Base-by-base conservation (phyloP, 2,113 vertebrate genomes). In the Macroglossus sobrinus region DNA sequence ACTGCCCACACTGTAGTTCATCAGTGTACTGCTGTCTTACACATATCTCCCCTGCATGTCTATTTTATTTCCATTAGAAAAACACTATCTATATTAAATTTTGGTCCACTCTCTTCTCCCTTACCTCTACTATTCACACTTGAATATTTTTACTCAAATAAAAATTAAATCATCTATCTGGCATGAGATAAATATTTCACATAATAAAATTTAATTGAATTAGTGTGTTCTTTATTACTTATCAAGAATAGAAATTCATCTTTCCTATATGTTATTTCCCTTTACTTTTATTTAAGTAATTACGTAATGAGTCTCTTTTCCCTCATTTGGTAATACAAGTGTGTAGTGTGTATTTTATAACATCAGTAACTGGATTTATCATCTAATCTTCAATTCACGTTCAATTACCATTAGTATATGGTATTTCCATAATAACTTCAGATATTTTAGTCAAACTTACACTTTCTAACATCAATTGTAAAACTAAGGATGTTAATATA, bases 281-380 rank as follows among this genome's bases (percentile, higher is more conserved):
- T 97, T 99, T 95, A 99, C 99, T 38, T 90, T 84, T 57, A 53
- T 26, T 63, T 69, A 33, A 59, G 43, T 61, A 64, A 66, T 33
- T 18, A 69, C 4, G 15, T 53, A 78, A 43, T 16, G 43, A 53
- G 30, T 35, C 57, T 18, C 47, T 21, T 35, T 82, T 35, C 53
- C 72, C 11, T 64, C 16, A 43, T 50, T 21, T 43, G 63, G 22
- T 91, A 55, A 43, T 26, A 9, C 21, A 26, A n/a, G n/a, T 26
- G 21, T 28, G 4, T 38, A 4, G 55, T 38, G 18, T 10, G 2
- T 61, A n/a, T 61, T 57, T 40, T 86, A n/a, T 68, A 64, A 79
- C 21, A 35, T 47, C 35, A n/a, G 28, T n/a, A 55, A 75, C 26
- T 21, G 47, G 7, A 45, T n/a, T 89, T n/a, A 61, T 30, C 13